Conservation (phyloP, 2,113 vertebrate genomes). For the Lagopus muta region DNA sequence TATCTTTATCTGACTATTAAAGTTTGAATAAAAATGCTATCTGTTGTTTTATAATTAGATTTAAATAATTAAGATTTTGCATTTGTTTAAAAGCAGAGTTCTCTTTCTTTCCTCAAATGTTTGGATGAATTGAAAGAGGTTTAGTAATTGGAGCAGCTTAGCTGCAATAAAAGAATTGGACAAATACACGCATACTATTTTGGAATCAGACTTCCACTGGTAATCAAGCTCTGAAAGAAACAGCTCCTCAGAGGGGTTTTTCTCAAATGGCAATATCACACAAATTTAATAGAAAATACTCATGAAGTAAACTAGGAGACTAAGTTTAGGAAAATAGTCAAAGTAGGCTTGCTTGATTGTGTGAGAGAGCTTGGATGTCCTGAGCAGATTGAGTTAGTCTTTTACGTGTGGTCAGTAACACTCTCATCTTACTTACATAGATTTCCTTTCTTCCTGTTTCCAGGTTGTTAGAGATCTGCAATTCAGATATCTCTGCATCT, state of each 20-base stretch:
- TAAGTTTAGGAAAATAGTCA: neutral
- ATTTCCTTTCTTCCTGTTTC: neutral
- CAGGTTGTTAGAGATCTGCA: neutral
- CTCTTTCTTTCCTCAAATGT: neutral
- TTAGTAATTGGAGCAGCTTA: neutral
- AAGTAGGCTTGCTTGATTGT: neutral
- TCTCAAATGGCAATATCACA: neutral
- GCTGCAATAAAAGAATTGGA: neutral
- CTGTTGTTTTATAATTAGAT: neutral
- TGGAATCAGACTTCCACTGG: neutral
- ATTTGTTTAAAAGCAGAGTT: neutral
- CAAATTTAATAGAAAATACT: accelerated
- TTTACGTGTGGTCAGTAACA: neutral
- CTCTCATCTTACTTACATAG: neutral
- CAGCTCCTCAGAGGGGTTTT: neutral
- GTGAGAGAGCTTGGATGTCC: neutral
- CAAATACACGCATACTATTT: neutral
- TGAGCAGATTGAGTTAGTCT: neutral
- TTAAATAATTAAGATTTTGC: neutral
- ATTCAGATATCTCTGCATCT: neutral
- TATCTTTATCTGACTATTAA: neutral
- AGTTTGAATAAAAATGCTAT: neutral
- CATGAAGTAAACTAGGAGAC: neutral
- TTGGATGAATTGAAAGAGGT: neutral
- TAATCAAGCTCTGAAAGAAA: neutral